Evolutionary conservation across 2,888 invertebrate species (phyloP), one percentile per base, ranked within the genome.

Genomic region (Sipha maydis): DNA sequence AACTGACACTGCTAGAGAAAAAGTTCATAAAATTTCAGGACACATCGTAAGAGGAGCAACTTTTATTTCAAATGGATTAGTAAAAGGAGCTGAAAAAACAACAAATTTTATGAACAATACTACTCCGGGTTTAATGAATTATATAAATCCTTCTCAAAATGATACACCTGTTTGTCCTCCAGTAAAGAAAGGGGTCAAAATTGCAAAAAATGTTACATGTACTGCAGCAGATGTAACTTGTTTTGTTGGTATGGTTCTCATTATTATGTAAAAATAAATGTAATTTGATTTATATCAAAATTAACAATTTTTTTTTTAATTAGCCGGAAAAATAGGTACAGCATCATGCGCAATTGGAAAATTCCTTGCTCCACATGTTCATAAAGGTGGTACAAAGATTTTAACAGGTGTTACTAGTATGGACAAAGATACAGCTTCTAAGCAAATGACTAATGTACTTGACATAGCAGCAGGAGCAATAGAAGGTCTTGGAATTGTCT

Each of bases 401-500:
- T 91, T 95, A 21, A 93, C 94, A 21, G 93, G 92, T 85, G 93
- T 94, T 21, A 93, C 93, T 89, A 93, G 93, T 89, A 93, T 93
- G 90, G 93, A 92, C 77, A 93, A 93, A 90, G 91, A 91, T 48
- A 93, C 94, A 83, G 94, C 94, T 0, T 92, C 93, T 28, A 92
- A 92, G 80, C 94, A 93, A 90, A 92, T 95, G 90, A 93, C 93
- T 90, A 93, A 93, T 48, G 93, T 94, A 5, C 91, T 95, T 84
- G 94, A 94, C 41, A 94, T 95, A 14, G 95, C 95, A 0, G 94
- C 94, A 1, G 95, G 95, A n/a, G 95, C 95, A 31, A 93, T 95
- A 0, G 94, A 94, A 91, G 95, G 95, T 2, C 94, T 95, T 90
- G 93, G 94, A 0, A 95, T 95, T 0, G 93, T 96, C 21, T 96